phyloP scores from a whole-genome alignment of 2,113 vertebrate genomes.

The Protobothrops flavoviridis region DNA sequence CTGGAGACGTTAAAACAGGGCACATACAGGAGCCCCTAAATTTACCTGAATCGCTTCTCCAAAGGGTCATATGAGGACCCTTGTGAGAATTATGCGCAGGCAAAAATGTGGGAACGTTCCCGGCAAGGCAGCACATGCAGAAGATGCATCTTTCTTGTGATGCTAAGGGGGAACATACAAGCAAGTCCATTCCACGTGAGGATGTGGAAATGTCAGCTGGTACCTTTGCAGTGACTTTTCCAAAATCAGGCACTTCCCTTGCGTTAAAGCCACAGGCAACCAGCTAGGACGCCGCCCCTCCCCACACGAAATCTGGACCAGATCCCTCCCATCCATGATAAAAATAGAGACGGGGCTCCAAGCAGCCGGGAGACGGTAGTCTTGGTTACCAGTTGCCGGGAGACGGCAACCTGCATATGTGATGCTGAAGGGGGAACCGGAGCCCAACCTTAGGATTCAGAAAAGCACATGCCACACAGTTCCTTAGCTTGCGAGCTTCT shows the following conservation, averaged over 20 bases:
- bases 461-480: background rate
- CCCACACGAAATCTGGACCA: constrained; percentile 1
- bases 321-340: constrained; percentile 5
- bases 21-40: background rate
- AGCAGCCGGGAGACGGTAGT: constrained; percentile 7
- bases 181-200: too few species aligned
- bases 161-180: background rate
- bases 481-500: constrained; percentile 39
- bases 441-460: background rate
- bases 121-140: background rate
- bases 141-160: background rate
- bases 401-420: constrained; percentile 13
- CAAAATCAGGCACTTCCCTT: background rate
- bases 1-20: background rate
- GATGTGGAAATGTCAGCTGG: background rate
- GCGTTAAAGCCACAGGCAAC: background rate
- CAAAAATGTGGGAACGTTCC: background rate
- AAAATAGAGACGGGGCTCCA: constrained; percentile 23
- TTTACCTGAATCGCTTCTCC: background rate
- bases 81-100: too few species aligned
- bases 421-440: background rate
- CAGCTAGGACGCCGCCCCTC: too few species aligned
- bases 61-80: background rate
- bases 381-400: constrained; percentile 34
- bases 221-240: background rate